phyloP scores from a whole-genome alignment of 1,140 invertebrate genomes.

The Drosophila auraria region DNA sequence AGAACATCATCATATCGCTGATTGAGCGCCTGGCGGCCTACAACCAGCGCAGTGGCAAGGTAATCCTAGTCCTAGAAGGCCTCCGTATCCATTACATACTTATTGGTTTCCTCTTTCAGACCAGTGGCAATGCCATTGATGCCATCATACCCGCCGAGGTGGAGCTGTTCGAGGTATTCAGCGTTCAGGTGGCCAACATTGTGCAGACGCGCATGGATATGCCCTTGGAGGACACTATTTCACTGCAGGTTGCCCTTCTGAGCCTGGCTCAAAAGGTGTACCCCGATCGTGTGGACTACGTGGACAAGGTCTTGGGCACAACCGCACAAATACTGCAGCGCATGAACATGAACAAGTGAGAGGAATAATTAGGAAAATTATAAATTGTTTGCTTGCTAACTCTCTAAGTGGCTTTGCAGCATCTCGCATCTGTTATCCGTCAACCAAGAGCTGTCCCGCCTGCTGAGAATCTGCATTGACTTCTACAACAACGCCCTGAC shows the following conservation, averaged over 20 bases:
- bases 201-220: slow-evolving; percentile 97
- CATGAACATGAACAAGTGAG: slow-evolving; percentile 90
- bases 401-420: slow-evolving; percentile 32
- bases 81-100: neutral
- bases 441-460: slow-evolving; percentile 92
- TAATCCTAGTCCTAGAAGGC: slow-evolving; percentile 34
- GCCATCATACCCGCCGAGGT: slow-evolving; percentile 94
- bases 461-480: slow-evolving; percentile 97
- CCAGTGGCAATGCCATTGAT: slow-evolving; percentile 87
- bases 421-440: slow-evolving; percentile 78
- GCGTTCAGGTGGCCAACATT: slow-evolving; percentile 98
- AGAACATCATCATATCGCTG: slow-evolving; percentile 98
- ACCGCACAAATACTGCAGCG: slow-evolving; percentile 94
- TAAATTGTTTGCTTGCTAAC: neutral
- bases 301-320: slow-evolving; percentile 97
- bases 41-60: slow-evolving; percentile 90
- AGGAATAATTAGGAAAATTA: no score
- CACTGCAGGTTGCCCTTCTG: slow-evolving; percentile 97
- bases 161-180: slow-evolving; percentile 99
- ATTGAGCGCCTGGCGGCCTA: slow-evolving; percentile 96
- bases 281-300: slow-evolving; percentile 96
- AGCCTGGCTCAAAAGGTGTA: slow-evolving; percentile 99
- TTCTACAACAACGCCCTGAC: slow-evolving; percentile 97
- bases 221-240: slow-evolving; percentile 97
- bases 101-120: slow-evolving; percentile 72